Evolutionary conservation across 2,113 vertebrate genomes (phyloP), one percentile per base, ranked within the genome.

Genomic region (Aspiorhynchus laticeps): DNA sequence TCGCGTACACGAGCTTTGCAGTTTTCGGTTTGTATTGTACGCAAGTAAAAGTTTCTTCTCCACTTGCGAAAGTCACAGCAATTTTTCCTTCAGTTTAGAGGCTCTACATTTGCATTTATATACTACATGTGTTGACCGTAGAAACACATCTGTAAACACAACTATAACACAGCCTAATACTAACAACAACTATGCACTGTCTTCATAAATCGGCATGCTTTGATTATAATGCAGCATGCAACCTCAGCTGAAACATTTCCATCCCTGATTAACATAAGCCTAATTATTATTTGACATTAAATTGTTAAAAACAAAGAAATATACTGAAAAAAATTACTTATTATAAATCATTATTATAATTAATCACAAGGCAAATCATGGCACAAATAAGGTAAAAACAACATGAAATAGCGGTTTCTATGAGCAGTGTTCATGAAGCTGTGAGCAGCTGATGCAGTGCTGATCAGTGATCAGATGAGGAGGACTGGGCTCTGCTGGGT

Each of bases 381-480:
- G 0, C 51, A 71, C 17, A 71, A 33, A 69, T 69, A 38, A 71
- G 0, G 1, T 21, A 36, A 10, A 2, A 36, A 36, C 0, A 36
- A 33, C 6, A 36, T 71, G 0, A 33, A 69, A 33, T 71, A 61
- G 26, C 15, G 7, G 46, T 28, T 19, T 65, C 21, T 61, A 14
- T 17, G 26, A 65, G 8, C 26, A 46, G 61, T 28, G 80, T 4
- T 69, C 15, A 21, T 69, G 11, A 46, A 65, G 4, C 61, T 46
- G 61, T 48, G 80, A 67, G 61, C 53, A 26, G 80, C n/a, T 69
- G 80, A 87, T 86, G 86, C 69, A 80, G 84, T 81, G 67, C 77
- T 85, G 88, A 89, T 89, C 74, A 46, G 83, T 56, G 79, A 89
- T 91, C 87, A 74, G 88, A 90, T 90, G 88, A 86, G 67, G 74